Percentiles rank a stretch among this genome's conserved stretches.
Evolutionary conservation across 1,140 invertebrate species (phyloP).

Genomic region (Halictus rubicundus): DNA sequence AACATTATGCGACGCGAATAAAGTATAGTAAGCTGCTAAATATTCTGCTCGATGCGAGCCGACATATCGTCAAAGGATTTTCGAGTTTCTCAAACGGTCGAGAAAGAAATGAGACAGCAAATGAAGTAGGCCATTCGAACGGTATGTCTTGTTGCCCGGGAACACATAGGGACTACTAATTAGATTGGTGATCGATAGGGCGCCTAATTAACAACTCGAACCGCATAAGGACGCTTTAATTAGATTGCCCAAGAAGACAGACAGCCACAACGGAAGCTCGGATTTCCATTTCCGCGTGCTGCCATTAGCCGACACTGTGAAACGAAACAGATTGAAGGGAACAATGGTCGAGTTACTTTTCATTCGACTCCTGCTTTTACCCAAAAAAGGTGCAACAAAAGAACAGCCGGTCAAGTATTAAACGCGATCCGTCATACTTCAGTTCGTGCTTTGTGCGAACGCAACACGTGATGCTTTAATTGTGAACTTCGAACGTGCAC

Average conservation of each 20-base stretch:
- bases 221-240: background rate
- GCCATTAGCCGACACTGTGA: background rate
- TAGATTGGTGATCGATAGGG: conserved; percentile 2
- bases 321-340: too few relatives aligned
- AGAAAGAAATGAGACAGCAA: background rate
- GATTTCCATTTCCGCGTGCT: background rate
- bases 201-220: conserved; percentile 16
- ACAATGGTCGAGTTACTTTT: too few relatives aligned
- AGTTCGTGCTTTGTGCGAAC: too few relatives aligned
- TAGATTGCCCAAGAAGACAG: background rate
- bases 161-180: conserved; percentile 21
- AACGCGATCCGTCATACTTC: too few relatives aligned
- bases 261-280: background rate
- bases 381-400: too few relatives aligned
- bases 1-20: background rate
- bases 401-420: too few relatives aligned
- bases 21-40: background rate
- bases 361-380: too few relatives aligned
- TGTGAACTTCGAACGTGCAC: too few relatives aligned
- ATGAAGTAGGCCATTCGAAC: conserved; percentile 39
- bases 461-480: too few relatives aligned
- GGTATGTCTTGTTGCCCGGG: conserved; percentile 23
- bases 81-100: background rate
- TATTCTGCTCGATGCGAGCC: background rate
- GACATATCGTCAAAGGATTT: background rate